Evolutionary conservation across 2,888 invertebrate genomes (phyloP).

Genomic region (Sinelater perroti): DNA sequence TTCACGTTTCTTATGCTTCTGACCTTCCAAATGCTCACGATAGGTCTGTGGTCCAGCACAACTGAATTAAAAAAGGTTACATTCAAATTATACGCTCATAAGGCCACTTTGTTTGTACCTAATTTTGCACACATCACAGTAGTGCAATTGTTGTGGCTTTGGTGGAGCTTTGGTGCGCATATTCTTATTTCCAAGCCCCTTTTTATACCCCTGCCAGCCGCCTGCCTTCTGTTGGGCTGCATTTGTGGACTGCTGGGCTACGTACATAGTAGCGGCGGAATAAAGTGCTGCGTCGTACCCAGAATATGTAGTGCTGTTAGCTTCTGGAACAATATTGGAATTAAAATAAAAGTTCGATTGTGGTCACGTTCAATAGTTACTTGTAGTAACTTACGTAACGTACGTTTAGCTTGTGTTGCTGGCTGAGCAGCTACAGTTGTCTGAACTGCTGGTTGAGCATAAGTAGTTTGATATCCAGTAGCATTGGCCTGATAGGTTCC

Average conservation of each 20-base stretch:
- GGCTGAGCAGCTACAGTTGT: slow-evolving; percentile 67
- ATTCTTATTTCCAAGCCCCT: slow-evolving; percentile 68
- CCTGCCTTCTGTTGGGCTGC: slow-evolving; percentile 61
- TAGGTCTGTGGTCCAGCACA: slow-evolving; percentile 73
- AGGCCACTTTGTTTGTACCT: no score
- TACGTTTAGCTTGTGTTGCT: slow-evolving; percentile 67
- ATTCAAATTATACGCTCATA: background rate
- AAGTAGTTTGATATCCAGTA: slow-evolving; percentile 62
- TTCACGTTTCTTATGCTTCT: slow-evolving; percentile 99
- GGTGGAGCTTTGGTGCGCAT: slow-evolving; percentile 83
- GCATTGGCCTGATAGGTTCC: slow-evolving; percentile 68
- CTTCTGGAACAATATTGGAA: slow-evolving; percentile 52
- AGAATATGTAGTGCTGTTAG: slow-evolving; percentile 76
- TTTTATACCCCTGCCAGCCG: slow-evolving; percentile 71
- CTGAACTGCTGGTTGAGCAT: slow-evolving; percentile 65
- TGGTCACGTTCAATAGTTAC: background rate
- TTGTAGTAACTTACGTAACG: slow-evolving; percentile 41
- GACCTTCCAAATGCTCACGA: slow-evolving; percentile 96
- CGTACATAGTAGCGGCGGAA: slow-evolving; percentile 94
- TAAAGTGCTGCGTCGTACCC: slow-evolving; percentile 96
- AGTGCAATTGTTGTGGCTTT: slow-evolving; percentile 93
- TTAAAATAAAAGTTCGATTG: background rate
- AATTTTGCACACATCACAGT: slow-evolving; percentile 99
- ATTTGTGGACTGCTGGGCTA: slow-evolving; percentile 79
- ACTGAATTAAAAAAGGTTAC: slow-evolving; percentile 44